These are phyloP conservation scores for Sardina pilchardus DNA, from an alignment of 2,113 vertebrate genomes.

Conservation along the genomic window DNA sequence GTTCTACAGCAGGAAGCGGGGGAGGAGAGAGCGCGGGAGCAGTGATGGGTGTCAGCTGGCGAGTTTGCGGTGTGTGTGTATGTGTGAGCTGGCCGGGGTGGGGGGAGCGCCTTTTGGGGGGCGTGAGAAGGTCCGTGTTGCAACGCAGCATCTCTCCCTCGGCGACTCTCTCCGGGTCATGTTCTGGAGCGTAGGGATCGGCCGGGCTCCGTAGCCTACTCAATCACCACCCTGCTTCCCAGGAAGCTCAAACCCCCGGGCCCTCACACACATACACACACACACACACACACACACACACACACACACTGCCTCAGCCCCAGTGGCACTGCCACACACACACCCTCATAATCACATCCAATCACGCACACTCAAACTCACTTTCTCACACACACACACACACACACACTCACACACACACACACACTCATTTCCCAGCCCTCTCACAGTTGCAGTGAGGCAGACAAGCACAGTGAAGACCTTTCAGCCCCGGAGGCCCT, in stretches of 20 bases:
- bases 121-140: slow-evolving; percentile 58
- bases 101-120: slow-evolving; percentile 18
- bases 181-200: slow-evolving; percentile 49
- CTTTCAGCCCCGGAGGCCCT: not conserved
- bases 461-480: not conserved
- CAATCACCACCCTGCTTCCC: not conserved
- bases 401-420: not conserved
- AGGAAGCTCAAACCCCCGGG: not conserved
- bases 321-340: not conserved
- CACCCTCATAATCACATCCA: not conserved
- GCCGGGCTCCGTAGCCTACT: not conserved
- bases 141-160: slow-evolving; percentile 41
- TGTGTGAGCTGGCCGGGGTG: not conserved
- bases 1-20: slow-evolving; percentile 41
- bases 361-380: not conserved
- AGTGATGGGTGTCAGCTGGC: slow-evolving; percentile 56
- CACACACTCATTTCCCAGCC: not conserved
- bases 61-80: not conserved
- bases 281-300: not conserved
- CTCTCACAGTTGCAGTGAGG: not conserved
- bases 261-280: not conserved
- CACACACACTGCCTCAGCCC: not conserved
- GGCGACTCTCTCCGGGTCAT: slow-evolving; percentile 28
- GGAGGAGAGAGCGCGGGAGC: not conserved
- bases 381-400: not conserved